These are phyloP conservation scores for Drosophila hamatofila DNA, from an alignment of 2,888 invertebrate genomes.

Conservation along the genomic window DNA sequence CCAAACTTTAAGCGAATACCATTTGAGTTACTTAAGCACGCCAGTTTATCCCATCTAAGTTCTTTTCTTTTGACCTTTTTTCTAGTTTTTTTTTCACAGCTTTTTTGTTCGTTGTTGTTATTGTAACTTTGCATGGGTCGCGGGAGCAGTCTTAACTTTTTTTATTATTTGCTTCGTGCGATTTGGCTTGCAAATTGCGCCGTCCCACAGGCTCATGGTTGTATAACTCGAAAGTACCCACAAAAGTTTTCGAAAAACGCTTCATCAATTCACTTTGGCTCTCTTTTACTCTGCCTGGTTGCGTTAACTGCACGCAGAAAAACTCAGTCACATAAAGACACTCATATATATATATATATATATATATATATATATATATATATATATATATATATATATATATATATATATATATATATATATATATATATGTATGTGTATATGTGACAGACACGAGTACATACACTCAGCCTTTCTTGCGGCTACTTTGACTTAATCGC, in stretches of 20 bases:
- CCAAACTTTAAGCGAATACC: constrained; percentile 69
- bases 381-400: too few relatives aligned
- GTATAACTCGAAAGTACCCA: constrained; percentile 32
- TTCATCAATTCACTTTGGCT: constrained; percentile 78
- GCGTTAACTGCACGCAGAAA: constrained; percentile 45
- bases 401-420: too few relatives aligned
- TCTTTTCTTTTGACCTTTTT: constrained; percentile 78
- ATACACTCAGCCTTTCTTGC: constrained; percentile 26
- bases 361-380: constrained; percentile 11
- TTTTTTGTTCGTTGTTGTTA: constrained; percentile 33
- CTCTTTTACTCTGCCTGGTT: constrained; percentile 52
- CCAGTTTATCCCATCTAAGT: constrained; percentile 76
- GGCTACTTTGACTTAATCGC: constrained; percentile 80
- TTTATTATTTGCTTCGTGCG: constrained; percentile 63
- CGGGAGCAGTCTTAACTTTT: constrained; percentile 47
- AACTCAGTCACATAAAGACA: constrained; percentile 32
- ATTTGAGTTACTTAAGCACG: constrained; percentile 72
- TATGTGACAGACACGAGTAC: constrained; percentile 7
- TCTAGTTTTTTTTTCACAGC: constrained; percentile 33
- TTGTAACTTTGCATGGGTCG: constrained; percentile 62
- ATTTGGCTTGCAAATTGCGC: constrained; percentile 69
- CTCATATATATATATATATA: constrained; percentile 24
- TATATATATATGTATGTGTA: not conserved
- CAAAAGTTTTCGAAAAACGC: constrained; percentile 69
- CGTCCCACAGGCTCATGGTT: constrained; percentile 29